phyloP scores from a whole-genome alignment of 2,797 vertebrate genomes.

The Fistularia tabacaria region DNA sequence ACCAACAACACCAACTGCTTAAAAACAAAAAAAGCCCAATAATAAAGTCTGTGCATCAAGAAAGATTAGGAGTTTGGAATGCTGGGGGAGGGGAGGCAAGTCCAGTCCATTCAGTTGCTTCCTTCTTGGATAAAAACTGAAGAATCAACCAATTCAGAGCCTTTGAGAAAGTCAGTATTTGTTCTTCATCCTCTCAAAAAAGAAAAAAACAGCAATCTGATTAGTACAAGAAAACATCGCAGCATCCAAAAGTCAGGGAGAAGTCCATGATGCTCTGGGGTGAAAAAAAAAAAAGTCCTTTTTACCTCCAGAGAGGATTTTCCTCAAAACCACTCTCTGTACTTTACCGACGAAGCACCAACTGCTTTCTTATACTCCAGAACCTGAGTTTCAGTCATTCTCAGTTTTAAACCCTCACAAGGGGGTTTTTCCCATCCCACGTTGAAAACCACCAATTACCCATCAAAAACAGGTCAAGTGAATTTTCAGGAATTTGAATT shows the following conservation, averaged over 20 bases:
- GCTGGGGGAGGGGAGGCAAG: too few species aligned
- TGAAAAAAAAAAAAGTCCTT: neutral
- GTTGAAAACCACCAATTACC: constrained; percentile 9
- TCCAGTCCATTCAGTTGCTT: too few species aligned
- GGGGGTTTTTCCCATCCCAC: neutral
- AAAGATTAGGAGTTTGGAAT: too few species aligned
- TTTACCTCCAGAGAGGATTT: constrained; percentile 73
- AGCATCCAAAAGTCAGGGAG: neutral
- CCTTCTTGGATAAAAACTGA: too few species aligned
- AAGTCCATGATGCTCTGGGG: constrained; percentile 6
- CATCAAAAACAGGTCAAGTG: constrained; percentile 2
- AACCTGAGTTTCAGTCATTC: constrained; percentile 6
- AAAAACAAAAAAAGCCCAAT: too few species aligned
- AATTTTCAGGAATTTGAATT: constrained; percentile 8
- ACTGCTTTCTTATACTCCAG: constrained; percentile 2
- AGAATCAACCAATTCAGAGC: too few species aligned
- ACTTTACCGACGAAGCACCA: constrained; percentile 49
- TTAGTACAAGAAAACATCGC: neutral
- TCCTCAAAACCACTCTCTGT: constrained; percentile 56
- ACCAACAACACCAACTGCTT: too few species aligned
- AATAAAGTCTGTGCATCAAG: too few species aligned
- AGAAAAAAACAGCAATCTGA: neutral
- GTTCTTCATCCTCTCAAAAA: too few species aligned
- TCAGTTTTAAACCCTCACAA: constrained; percentile 6
- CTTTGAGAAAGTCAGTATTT: too few species aligned